These are phyloP conservation scores for Hybognathus amarus DNA, from an alignment of 2,797 vertebrate genomes.

Conservation along the genomic window DNA sequence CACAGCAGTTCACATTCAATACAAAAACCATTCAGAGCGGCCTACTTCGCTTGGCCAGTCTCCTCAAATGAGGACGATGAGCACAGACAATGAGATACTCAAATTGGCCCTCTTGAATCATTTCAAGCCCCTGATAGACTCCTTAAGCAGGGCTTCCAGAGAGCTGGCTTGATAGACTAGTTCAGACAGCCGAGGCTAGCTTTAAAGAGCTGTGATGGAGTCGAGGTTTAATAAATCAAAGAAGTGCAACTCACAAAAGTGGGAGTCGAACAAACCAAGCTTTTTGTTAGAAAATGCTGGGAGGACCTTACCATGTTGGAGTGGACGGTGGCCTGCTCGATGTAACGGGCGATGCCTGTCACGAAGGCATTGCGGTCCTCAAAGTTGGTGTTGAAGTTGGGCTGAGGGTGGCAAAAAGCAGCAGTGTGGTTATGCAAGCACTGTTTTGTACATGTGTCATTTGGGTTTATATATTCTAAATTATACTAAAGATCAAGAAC, in stretches of 20 bases:
- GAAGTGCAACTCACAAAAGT: not conserved
- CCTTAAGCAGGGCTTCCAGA: conserved; percentile 28
- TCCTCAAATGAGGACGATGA: conserved; percentile 38
- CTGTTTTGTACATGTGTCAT: not conserved
- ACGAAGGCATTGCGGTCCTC: conserved; percentile 99
- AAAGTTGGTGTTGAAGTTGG: conserved; percentile 99
- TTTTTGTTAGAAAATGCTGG: not conserved
- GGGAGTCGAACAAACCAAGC: not conserved
- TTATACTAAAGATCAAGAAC: not conserved
- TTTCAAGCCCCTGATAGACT: conserved; percentile 44
- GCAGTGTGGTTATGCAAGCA: not conserved
- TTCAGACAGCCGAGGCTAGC: not conserved
- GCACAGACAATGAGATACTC: conserved; percentile 47
- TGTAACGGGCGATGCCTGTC: conserved; percentile 97
- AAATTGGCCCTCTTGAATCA: conserved; percentile 32
- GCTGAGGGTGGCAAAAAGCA: conserved; percentile 72
- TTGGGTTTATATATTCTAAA: not conserved
- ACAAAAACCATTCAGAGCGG: conserved; percentile 42
- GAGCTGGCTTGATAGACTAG: not conserved
- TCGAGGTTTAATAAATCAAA: conserved; percentile 10
- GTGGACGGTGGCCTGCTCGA: conserved; percentile 97
- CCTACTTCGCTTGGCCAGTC: conserved; percentile 44
- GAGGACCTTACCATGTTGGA: conserved; percentile 89
- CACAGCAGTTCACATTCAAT: conserved; percentile 66
- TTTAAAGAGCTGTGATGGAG: not conserved